Evolutionary conservation across 2,888 invertebrate species (phyloP), one percentile per base, ranked within the genome.

Genomic region (Agrotis puta): DNA sequence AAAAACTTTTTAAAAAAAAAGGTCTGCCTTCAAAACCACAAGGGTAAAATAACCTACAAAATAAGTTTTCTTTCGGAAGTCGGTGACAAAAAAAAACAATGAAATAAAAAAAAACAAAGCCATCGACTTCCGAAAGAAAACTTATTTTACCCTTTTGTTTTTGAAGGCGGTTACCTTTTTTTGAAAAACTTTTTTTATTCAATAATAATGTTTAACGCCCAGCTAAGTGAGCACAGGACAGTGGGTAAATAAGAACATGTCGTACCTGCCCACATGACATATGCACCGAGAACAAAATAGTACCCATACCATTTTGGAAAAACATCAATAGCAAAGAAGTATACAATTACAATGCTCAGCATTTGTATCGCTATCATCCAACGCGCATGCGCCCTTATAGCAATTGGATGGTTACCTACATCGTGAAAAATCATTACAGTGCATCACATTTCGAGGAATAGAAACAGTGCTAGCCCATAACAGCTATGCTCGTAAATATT

Each of bases 381-480:
- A 79, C 89, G 92, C 93, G 93, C 94, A 93, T 94, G 94, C 94
- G 93, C 87, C 73, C 74, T 88, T 82, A 69, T 77, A 79, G 33
- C 24, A 69, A 47, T 67, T 85, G 76, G 77, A 85, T 84, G 84
- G 77, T 80, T 84, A 82, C 24, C 18, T 27, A 68, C 48, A 58
- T 64, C 81, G 84, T 80, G 85, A 91, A 92, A 92, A 94, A 94
- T 92, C 92, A 89, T 92, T 94, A 93, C 87, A 83, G 72, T 85
- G 74, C 80, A 80, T 80, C 59, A 63, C 45, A 83, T 81, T 85
- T 74, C 78, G 64, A 58, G 70, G 64, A 68, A 65, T 66, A 63
- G 68, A 76, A 76, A 50, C 77, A 73, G 83, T 79, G 75, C 77
- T 51, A 51, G 20, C 20, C 63, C 54, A 74, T 74, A 43, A 73